Conservation (phyloP, 1,140 invertebrate genomes). For the Drosophila azteca region DNA sequence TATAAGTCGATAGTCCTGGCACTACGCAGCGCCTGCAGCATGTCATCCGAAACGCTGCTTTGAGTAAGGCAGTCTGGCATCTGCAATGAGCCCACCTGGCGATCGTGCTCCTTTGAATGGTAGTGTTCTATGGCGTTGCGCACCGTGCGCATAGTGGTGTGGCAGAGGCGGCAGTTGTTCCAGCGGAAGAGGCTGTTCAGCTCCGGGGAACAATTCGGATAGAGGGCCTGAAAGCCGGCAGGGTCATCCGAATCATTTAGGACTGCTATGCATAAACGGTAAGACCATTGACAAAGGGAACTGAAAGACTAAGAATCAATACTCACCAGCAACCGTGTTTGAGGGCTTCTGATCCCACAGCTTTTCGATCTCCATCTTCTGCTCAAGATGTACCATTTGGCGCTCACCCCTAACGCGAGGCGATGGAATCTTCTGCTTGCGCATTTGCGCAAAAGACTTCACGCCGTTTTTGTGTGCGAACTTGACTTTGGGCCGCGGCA, state of each 20-base stretch:
- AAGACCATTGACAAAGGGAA: neutral
- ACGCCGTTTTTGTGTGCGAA: no score
- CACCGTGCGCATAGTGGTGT: slow-evolving; percentile 48
- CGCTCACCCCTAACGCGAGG: no score
- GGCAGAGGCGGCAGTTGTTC: slow-evolving; percentile 60
- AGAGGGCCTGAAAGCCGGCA: neutral
- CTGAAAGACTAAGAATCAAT: neutral
- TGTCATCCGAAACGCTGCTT: slow-evolving; percentile 58
- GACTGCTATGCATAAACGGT: no score
- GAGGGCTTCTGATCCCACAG: slow-evolving; percentile 8
- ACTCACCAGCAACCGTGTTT: slow-evolving; percentile 15
- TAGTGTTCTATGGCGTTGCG: slow-evolving; percentile 84
- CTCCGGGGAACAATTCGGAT: slow-evolving; percentile 19
- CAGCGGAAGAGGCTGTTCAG: slow-evolving; percentile 54
- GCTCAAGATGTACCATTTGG: neutral
- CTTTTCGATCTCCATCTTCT: slow-evolving; percentile 16
- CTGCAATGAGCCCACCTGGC: slow-evolving; percentile 82
- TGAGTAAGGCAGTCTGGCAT: slow-evolving; percentile 55
- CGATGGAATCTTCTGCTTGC: neutral
- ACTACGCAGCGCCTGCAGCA: slow-evolving; percentile 30
- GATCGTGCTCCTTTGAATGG: slow-evolving; percentile 83
- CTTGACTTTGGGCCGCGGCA: no score
- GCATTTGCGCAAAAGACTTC: no score
- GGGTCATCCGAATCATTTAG: no score
- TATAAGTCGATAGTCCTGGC: slow-evolving; percentile 43